Base-by-base conservation (phyloP, 2,797 vertebrate genomes). In the Kryptolebias ocellatus region DNA sequence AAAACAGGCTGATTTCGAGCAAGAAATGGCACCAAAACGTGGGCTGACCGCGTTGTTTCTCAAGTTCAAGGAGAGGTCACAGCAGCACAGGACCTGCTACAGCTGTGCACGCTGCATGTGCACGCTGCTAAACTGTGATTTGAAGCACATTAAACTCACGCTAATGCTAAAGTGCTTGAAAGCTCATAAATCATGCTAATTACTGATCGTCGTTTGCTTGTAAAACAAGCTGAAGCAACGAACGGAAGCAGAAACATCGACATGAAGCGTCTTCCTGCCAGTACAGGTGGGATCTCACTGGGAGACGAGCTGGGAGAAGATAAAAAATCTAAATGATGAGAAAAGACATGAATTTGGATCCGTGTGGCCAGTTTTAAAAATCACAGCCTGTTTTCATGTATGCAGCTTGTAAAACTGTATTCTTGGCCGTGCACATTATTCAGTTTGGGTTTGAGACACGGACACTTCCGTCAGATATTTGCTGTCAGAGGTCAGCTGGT, bases 31-130 rank as follows among this genome's bases (percentile, higher is more conserved):
- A 49, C 4, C 15, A 70, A 80, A 71, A 62, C n/a, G 47, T 65
- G 66, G 67, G 47, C 34, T 20, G 70, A 68, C 49, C 46, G 64
- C 53, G 34, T 65, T 52, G 65, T 65, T 60, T 75, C 6, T 2
- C 28, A 45, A 71, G 88, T 88, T 86, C 84, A 84, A 77, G 72
- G 70, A 74, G 64, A 81, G 83, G 87, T 83, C 84, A 86, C 44
- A 39, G 1, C 37, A 39, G 37, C 37, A 12, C 37, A n/a, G 52
- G 50, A 50, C 69, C 46, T 65, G 69, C 53, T 67, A 17, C 4
- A 15, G 51, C n/a, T 58, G 58, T 57, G 50, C 51, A 39, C 34
- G 47, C 14, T 3, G 44, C 31, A 28, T 44, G 49, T 60, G 54
- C 47, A 49, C 63, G 53, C 3, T 45, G 17, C 14, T 31, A 12